phyloP scores from a whole-genome alignment of 2,113 vertebrate genomes.

The Pygoscelis antarcticus region DNA sequence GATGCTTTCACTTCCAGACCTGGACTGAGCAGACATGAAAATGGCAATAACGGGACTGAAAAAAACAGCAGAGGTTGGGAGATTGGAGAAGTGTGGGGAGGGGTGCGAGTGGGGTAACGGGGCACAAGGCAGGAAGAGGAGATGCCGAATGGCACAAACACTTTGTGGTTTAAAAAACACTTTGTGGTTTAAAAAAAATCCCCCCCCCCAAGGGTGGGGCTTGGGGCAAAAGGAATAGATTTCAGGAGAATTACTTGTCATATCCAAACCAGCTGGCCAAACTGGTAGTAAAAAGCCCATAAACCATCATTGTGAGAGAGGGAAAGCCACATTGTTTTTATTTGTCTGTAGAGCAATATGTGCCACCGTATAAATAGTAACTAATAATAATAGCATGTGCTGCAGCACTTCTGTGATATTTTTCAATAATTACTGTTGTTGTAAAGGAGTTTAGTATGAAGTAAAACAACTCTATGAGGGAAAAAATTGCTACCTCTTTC shows the following conservation, averaged over 20 bases:
- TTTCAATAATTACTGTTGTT: conserved; percentile 65
- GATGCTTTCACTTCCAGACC: not conserved
- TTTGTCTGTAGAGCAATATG: conserved; percentile 55
- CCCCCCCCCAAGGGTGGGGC: not conserved
- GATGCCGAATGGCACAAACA: accelerated
- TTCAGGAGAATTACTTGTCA: not conserved
- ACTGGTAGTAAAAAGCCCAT: not conserved
- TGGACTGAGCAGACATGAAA: not conserved
- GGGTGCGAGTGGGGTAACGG: accelerated
- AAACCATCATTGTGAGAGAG: not conserved
- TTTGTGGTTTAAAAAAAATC: not conserved
- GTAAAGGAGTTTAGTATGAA: conserved; percentile 44
- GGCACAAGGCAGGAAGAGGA: not conserved
- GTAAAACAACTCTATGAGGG: conserved; percentile 31
- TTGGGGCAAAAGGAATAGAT: not conserved
- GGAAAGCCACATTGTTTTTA: conserved; percentile 45
- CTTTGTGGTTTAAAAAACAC: not conserved
- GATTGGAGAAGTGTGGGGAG: accelerated
- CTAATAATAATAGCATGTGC: conserved; percentile 50
- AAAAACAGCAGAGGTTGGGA: not conserved
- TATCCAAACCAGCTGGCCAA: conserved; percentile 12
- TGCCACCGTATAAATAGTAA: conserved; percentile 54
- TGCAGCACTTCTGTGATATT: conserved; percentile 54
- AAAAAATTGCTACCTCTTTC: conserved; percentile 38
- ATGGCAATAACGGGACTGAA: not conserved